A percentile compares a stretch with the other conserved stretches of the same genome.
phyloP scores from a whole-genome alignment of 2,113 vertebrate genomes.

The Lampris incognitus region DNA sequence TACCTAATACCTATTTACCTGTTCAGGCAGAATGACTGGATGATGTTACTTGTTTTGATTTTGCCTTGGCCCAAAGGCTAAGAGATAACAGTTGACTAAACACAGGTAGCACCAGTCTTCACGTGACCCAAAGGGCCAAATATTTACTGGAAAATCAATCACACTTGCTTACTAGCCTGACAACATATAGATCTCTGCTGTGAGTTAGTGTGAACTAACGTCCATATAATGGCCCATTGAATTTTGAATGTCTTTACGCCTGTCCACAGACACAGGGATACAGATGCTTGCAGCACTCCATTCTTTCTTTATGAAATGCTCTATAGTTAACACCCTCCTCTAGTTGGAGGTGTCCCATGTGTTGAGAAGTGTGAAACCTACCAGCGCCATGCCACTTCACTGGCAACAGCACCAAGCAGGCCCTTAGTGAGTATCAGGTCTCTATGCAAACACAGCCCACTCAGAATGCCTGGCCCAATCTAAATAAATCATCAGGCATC shows the following conservation, averaged over 20 bases:
- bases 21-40: too few species aligned
- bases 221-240: constrained; percentile 10
- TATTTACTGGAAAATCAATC: neutral
- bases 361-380: constrained; percentile 66
- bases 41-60: too few species aligned
- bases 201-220: neutral
- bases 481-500: constrained; percentile 72
- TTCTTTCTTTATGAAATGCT: constrained; percentile 44
- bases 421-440: constrained; percentile 69
- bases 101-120: neutral
- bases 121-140: neutral
- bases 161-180: neutral
- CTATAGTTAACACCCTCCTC: constrained; percentile 59
- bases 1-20: too few species aligned
- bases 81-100: neutral
- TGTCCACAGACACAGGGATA: constrained; percentile 22
- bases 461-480: constrained; percentile 46
- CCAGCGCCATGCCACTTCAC: constrained; percentile 58
- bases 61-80: neutral
- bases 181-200: neutral
- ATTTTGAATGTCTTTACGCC: constrained; percentile 2
- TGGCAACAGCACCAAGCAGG: constrained; percentile 57
- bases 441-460: constrained; percentile 67
- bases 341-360: constrained; percentile 47
- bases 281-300: constrained; percentile 19